phyloP scores from a whole-genome alignment of 2,888 invertebrate genomes.

The Hirtodrosophila trivittata region DNA sequence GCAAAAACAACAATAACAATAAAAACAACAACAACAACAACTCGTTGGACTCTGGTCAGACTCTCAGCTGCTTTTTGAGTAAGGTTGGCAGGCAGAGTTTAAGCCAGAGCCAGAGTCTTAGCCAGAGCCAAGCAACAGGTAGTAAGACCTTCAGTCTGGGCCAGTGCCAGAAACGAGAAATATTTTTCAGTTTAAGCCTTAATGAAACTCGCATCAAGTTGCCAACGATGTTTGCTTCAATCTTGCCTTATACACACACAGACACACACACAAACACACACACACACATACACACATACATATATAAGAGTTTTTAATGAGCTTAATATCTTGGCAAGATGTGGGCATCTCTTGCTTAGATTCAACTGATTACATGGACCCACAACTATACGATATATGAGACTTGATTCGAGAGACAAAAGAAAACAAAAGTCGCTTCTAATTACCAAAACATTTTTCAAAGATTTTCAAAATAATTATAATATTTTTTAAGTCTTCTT shows the following conservation, averaged over 20 bases:
- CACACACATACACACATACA: constrained; percentile 11
- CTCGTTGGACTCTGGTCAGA: constrained; percentile 29
- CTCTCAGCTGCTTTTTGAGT: constrained; percentile 71
- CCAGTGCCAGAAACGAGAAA: constrained; percentile 46
- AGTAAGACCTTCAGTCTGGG: constrained; percentile 63
- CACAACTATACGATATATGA: constrained; percentile 26
- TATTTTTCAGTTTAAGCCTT: constrained; percentile 64
- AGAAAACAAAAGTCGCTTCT: constrained; percentile 46
- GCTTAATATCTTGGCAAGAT: constrained; percentile 75
- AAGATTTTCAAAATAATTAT: constrained; percentile 50
- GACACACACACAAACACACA: constrained; percentile 13
- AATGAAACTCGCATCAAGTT: constrained; percentile 78
- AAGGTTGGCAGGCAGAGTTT: constrained; percentile 45
- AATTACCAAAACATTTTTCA: constrained; percentile 75
- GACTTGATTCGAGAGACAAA: constrained; percentile 30
- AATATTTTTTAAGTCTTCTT: constrained; percentile 16
- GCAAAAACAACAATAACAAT: constrained; percentile 15
- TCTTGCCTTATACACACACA: constrained; percentile 10
- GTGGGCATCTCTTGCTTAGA: constrained; percentile 72
- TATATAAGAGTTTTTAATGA: constrained; percentile 64
- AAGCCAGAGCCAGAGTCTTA: constrained; percentile 31
- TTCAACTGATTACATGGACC: constrained; percentile 69
- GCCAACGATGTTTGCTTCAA: constrained; percentile 40
- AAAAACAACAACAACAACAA: constrained; percentile 40
- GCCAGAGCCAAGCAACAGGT: constrained; percentile 61